These are phyloP conservation scores for Volucella inflata DNA, from an alignment of 2,888 invertebrate genomes.

Conservation along the genomic window DNA sequence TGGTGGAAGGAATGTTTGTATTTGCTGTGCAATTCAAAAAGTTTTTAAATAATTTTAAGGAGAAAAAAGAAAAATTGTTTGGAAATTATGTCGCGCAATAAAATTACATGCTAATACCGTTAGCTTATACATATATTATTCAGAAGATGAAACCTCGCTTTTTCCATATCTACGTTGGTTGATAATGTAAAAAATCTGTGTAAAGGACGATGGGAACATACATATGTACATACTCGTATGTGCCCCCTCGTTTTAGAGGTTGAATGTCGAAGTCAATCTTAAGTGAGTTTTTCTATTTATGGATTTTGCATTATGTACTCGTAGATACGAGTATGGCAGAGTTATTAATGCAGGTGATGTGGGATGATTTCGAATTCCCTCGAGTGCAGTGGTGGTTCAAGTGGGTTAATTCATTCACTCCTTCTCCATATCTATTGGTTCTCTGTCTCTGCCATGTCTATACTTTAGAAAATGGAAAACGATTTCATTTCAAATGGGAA, in stretches of 20 bases:
- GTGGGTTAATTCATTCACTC: too few relatives aligned
- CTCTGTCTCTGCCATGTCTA: too few relatives aligned
- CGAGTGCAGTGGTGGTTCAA: too few relatives aligned
- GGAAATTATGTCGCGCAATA: slow-evolving; percentile 25
- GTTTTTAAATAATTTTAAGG: slow-evolving; percentile 18
- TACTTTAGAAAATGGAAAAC: too few relatives aligned
- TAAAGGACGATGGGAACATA: background rate
- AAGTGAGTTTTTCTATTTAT: slow-evolving; percentile 59
- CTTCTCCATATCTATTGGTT: too few relatives aligned
- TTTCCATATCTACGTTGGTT: background rate
- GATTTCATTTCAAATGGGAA: too few relatives aligned
- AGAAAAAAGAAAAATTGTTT: background rate
- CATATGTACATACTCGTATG: background rate
- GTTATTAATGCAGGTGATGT: slow-evolving; percentile 44
- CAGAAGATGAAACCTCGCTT: background rate
- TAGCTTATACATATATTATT: slow-evolving; percentile 33
- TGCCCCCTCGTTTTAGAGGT: background rate
- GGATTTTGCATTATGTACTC: slow-evolving; percentile 62
- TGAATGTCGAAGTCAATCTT: slow-evolving; percentile 45
- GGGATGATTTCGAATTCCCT: slow-evolving; percentile 41
- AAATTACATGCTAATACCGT: slow-evolving; percentile 20
- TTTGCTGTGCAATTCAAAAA: slow-evolving; percentile 14
- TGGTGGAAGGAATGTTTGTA: background rate
- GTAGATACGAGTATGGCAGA: slow-evolving; percentile 26
- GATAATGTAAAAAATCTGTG: slow-evolving; percentile 12